A percentile compares a stretch with the other conserved stretches of the same genome.
phyloP scores from a whole-genome alignment of 2,113 vertebrate genomes.

The Axis porcinus region DNA sequence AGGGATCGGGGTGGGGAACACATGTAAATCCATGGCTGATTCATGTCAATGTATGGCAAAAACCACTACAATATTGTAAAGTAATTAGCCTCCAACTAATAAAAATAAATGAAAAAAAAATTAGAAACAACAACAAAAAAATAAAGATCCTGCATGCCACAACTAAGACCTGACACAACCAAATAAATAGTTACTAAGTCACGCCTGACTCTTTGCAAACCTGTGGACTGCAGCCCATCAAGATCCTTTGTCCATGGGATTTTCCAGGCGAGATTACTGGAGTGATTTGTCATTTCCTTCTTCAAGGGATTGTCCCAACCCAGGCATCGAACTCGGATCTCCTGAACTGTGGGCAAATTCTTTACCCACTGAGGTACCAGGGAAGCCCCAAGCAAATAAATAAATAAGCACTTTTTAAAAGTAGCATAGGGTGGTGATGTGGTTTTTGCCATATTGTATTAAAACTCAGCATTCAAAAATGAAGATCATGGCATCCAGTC shows the following conservation, averaged over 20 bases:
- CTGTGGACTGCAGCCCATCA: not conserved
- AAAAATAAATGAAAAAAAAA: too few species aligned
- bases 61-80: too few species aligned
- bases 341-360: not conserved
- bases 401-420: not conserved
- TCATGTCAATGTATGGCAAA: too few species aligned
- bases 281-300: not conserved
- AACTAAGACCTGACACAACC: not conserved
- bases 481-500: not conserved
- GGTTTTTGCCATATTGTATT: not conserved
- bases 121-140: too few species aligned
- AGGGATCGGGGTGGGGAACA: too few species aligned
- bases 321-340: not conserved
- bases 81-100: too few species aligned
- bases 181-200: not conserved
- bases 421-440: not conserved
- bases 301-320: not conserved
- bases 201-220: not conserved
- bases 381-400: not conserved
- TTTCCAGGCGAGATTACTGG: not conserved
- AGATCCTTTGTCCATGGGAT: not conserved
- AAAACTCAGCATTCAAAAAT: not conserved
- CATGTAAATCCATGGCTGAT: too few species aligned
- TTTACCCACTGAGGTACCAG: not conserved
- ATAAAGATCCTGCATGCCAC: not conserved